A percentile compares a stretch with the other conserved stretches of the same genome.
Evolutionary conservation across 2,888 invertebrate species (phyloP).

Genomic region (Pollenia labialis): DNA sequence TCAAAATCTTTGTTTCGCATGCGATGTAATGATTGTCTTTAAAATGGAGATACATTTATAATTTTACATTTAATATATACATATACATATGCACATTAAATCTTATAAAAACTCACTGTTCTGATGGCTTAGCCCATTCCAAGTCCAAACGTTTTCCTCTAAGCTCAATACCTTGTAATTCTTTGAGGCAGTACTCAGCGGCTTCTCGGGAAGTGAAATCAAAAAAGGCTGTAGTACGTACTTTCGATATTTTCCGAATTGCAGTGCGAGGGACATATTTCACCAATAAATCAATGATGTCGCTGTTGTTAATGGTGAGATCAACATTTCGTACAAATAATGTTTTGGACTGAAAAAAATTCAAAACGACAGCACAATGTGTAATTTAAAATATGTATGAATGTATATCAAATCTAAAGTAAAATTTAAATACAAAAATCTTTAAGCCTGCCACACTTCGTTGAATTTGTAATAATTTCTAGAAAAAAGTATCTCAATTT

Average conservation of each 20-base stretch:
- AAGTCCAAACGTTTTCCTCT: constrained; percentile 75
- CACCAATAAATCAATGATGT: constrained; percentile 76
- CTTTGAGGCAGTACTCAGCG: constrained; percentile 76
- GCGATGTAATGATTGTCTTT: constrained; percentile 77
- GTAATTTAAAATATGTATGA: too few relatives aligned
- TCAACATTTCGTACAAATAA: constrained; percentile 79
- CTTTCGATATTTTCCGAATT: constrained; percentile 78
- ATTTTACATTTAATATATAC: neutral
- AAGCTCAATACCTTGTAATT: constrained; percentile 75
- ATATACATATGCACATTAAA: too few relatives aligned
- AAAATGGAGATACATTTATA: neutral
- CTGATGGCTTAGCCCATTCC: constrained; percentile 80
- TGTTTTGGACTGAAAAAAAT: constrained; percentile 76
- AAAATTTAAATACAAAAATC: too few relatives aligned
- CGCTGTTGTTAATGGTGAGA: constrained; percentile 77
- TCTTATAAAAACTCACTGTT: constrained; percentile 75
- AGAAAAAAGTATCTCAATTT: too few relatives aligned
- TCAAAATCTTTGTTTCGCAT: constrained; percentile 79
- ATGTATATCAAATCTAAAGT: too few relatives aligned
- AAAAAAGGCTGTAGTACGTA: constrained; percentile 78
- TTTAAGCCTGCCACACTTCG: too few relatives aligned
- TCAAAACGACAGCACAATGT: neutral
- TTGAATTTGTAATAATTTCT: too few relatives aligned
- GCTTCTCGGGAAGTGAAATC: constrained; percentile 77
- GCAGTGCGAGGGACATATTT: constrained; percentile 75